phyloP scores from a whole-genome alignment of 35 echinoderm and acorn worm species.

The Ptychodera flava region DNA sequence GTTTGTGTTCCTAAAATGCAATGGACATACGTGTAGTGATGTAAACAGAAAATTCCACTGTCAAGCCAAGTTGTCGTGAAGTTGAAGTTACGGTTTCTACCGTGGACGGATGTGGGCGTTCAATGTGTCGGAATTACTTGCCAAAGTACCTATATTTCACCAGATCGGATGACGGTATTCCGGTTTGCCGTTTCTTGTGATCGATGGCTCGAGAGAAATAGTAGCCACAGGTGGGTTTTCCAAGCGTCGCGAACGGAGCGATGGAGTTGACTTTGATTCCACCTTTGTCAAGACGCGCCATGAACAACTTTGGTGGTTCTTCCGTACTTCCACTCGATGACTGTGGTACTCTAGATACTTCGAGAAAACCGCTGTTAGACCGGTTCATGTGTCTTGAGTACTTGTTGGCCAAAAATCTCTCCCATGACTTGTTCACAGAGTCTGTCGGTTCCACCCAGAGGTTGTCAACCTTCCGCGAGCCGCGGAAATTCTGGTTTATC shows the following conservation, averaged over 20 bases:
- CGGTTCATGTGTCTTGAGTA: background rate
- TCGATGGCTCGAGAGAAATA: slow-evolving; percentile 84
- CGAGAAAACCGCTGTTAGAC: background rate
- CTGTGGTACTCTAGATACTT: background rate
- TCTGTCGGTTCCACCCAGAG: slow-evolving; percentile 30
- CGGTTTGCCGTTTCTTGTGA: slow-evolving; percentile 75
- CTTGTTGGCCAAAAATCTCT: background rate
- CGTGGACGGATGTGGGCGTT: background rate
- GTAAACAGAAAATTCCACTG: background rate
- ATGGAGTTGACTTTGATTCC: slow-evolving; percentile 65
- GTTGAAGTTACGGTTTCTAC: no score
- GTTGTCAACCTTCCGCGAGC: slow-evolving; percentile 36
- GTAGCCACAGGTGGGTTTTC: slow-evolving; percentile 86
- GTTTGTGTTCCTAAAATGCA: background rate
- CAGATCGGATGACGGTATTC: slow-evolving; percentile 82
- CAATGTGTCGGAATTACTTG: slow-evolving; percentile 31
- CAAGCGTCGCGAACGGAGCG: slow-evolving; percentile 79
- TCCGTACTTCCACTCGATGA: no score
- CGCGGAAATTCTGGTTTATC: slow-evolving; percentile 80
- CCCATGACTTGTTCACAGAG: slow-evolving; percentile 66
- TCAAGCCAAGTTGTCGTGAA: background rate
- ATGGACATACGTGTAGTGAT: background rate
- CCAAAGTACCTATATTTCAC: slow-evolving; percentile 92
- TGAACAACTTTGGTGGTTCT: background rate
- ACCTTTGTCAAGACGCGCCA: slow-evolving; percentile 3